Evolutionary conservation across 2,113 vertebrate species (phyloP).

Genomic region (Hippocampus zosterae): DNA sequence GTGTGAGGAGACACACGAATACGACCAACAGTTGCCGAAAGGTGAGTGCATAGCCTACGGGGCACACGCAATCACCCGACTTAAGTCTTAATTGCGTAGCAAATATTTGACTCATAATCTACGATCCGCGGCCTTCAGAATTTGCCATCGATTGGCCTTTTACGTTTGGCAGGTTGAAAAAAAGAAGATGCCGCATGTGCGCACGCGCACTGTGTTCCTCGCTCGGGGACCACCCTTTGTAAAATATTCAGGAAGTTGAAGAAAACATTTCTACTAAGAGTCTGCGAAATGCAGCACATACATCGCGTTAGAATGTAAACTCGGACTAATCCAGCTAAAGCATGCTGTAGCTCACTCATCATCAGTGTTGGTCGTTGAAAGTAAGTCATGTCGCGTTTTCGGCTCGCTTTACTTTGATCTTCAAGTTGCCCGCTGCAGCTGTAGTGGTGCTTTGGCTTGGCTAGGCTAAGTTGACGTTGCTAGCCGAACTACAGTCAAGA

Average conservation of each 20-base stretch:
- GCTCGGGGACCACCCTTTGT: constrained; percentile 55
- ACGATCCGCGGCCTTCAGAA: background rate
- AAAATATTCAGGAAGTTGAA: constrained; percentile 65
- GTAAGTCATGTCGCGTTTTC: constrained; percentile 42
- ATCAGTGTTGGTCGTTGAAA: constrained; percentile 28
- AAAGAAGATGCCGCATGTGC: background rate
- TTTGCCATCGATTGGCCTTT: constrained; percentile 3
- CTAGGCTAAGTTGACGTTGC: constrained; percentile 28
- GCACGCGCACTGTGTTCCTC: constrained; percentile 43
- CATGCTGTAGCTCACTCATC: constrained; percentile 32
- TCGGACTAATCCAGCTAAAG: constrained; percentile 16
- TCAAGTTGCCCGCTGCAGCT: constrained; percentile 2
- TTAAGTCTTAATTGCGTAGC: background rate
- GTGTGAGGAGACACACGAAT: constrained; percentile 74
- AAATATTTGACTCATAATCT: background rate
- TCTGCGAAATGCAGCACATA: constrained; percentile 27
- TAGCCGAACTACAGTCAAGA: constrained; percentile 23
- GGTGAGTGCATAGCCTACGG: constrained; percentile 31
- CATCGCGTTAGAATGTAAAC: constrained; percentile 49
- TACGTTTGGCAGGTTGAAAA: too few species aligned
- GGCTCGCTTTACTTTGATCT: constrained; percentile 2
- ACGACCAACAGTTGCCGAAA: constrained; percentile 52
- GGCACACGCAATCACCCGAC: background rate
- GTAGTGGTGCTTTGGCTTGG: constrained; percentile 21
- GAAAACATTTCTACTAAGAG: constrained; percentile 56